Evolutionary conservation across 2,888 invertebrate species (phyloP).

Genomic region (Meganola albula): DNA sequence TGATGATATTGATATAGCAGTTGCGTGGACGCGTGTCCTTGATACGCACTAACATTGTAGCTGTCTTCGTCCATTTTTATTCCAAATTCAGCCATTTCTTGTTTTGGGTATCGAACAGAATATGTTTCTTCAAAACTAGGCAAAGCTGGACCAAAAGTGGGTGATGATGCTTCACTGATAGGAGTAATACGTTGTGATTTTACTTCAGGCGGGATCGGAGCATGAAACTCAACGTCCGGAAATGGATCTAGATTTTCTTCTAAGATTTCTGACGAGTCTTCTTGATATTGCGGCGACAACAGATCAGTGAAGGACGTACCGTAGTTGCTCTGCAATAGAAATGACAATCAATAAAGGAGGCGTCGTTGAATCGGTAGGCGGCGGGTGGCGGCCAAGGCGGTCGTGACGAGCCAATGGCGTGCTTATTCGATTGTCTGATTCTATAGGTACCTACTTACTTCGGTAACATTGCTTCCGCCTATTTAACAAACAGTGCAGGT

Average conservation of each 20-base stretch:
- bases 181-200: constrained; percentile 64
- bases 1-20: constrained; percentile 78
- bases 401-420: constrained; percentile 54
- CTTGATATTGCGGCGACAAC: constrained; percentile 84
- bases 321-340: constrained; percentile 84
- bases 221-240: constrained; percentile 81
- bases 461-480: constrained; percentile 27
- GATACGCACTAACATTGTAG: constrained; percentile 81
- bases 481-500: constrained; percentile 39
- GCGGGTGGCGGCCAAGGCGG: constrained; percentile 49
- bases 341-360: constrained; percentile 62
- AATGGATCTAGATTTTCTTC: constrained; percentile 86
- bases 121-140: constrained; percentile 95
- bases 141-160: constrained; percentile 79
- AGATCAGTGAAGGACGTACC: constrained; percentile 88
- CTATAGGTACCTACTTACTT: constrained; percentile 20
- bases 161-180: constrained; percentile 65
- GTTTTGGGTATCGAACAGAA: constrained; percentile 84
- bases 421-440: constrained; percentile 34
- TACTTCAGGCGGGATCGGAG: constrained; percentile 59
- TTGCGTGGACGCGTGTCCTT: constrained; percentile 77
- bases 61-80: constrained; percentile 93
- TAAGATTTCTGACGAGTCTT: constrained; percentile 83
- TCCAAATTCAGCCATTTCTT: constrained; percentile 80
- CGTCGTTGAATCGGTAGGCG: constrained; percentile 62